Conservation (phyloP, 1,140 invertebrate genomes). For the Apis florea region DNA sequence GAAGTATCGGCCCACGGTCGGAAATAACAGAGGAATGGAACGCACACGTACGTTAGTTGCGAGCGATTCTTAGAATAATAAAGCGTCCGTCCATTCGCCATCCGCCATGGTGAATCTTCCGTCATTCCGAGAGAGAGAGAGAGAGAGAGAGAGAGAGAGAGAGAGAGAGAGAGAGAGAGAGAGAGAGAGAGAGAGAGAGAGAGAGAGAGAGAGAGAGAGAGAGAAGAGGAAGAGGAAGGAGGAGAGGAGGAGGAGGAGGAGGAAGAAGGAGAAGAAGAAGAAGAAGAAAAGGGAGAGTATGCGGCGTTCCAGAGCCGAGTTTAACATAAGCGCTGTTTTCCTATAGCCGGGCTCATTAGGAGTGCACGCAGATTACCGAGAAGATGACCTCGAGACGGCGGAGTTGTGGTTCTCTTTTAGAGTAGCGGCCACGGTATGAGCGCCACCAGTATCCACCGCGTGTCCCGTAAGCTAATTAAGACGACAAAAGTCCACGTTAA, state of each 20-base stretch:
- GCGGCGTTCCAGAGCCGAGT: conserved; percentile 60
- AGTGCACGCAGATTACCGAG: conserved; percentile 68
- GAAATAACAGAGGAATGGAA: conserved; percentile 46
- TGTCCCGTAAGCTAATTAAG: conserved; percentile 69
- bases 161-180: too few species aligned
- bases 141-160: too few species aligned
- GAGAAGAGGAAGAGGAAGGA: conserved; percentile 7
- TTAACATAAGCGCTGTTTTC: conserved; percentile 68
- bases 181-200: too few species aligned
- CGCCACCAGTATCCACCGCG: conserved; percentile 51
- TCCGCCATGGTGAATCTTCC: conserved; percentile 17
- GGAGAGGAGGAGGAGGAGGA: conserved; percentile 14
- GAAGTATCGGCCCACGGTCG: background rate
- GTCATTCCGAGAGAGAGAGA: conserved; percentile 1
- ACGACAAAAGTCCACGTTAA: conserved; percentile 70
- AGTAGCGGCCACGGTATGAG: conserved; percentile 51
- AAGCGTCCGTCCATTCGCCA: conserved; percentile 51
- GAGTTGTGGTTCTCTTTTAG: conserved; percentile 55
- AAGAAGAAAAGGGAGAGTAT: conserved; percentile 43
- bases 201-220: too few species aligned
- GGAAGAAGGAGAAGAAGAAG: conserved; percentile 23
- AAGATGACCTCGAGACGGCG: conserved; percentile 68
- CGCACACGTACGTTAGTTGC: conserved; percentile 15
- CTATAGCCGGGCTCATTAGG: conserved; percentile 66
- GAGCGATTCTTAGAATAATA: conserved; percentile 54